phyloP scores from a whole-genome alignment of 92 coral and sea anemone genomes.

The Pocillopora meandrina region DNA sequence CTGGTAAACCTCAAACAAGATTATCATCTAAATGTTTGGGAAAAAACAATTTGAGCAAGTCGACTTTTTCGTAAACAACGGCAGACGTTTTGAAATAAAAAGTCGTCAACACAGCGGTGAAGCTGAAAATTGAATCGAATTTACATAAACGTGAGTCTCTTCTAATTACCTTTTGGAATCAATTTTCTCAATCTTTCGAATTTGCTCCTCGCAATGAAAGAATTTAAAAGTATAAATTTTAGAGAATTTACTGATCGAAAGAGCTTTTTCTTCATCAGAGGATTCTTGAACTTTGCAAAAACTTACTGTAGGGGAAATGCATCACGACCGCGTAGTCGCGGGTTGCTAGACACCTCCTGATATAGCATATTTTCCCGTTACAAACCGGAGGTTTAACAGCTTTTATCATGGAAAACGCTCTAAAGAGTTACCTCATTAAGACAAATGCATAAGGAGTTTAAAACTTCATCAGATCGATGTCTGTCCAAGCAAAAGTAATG shows the following conservation, averaged over 20 bases:
- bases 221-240: neutral
- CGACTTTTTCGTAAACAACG: neutral
- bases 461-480: neutral
- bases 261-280: neutral
- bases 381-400: neutral
- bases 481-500: neutral
- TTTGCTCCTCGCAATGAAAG: neutral
- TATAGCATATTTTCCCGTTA: neutral
- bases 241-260: neutral
- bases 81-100: conserved; percentile 8
- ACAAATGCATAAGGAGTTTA: neutral
- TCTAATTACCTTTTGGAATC: neutral
- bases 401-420: neutral
- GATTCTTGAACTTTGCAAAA: neutral
- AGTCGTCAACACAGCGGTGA: conserved; percentile 28
- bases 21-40: neutral
- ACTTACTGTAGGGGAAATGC: neutral
- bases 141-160: conserved; percentile 28
- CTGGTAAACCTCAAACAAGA: conserved; percentile 2
- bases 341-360: conserved; percentile 22
- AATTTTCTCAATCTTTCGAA: neutral
- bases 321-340: neutral
- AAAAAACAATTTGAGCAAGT: neutral
- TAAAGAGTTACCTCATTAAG: neutral
- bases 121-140: neutral